Percentiles rank a stretch among this genome's conserved stretches.
These are phyloP conservation scores for Melanostoma scalare DNA, from an alignment of 2,888 invertebrate species.

Conservation along the genomic window DNA sequence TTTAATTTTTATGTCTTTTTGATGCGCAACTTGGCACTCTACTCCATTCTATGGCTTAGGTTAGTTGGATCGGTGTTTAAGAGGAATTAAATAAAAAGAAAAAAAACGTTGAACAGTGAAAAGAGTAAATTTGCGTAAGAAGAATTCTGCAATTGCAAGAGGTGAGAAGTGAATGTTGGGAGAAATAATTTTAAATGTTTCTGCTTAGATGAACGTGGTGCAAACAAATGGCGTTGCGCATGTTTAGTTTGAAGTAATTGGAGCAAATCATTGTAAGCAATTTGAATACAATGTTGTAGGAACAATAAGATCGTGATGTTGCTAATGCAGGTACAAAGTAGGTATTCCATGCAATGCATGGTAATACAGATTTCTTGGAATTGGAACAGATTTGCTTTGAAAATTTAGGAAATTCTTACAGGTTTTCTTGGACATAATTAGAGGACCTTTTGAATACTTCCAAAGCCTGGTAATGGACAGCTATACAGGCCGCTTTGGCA, in stretches of 20 bases:
- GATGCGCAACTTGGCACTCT: slow-evolving; percentile 34
- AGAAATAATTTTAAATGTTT: slow-evolving; percentile 9
- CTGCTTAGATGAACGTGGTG: slow-evolving; percentile 24
- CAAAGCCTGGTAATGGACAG: too few relatives aligned
- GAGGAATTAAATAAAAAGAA: too few relatives aligned
- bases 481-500: too few relatives aligned
- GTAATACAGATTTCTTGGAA: too few relatives aligned
- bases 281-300: too few relatives aligned
- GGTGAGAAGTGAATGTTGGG: background rate
- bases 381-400: too few relatives aligned
- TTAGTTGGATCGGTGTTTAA: background rate
- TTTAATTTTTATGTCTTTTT: slow-evolving; percentile 1
- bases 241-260: slow-evolving; percentile 25
- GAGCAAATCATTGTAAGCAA: slow-evolving; percentile 23
- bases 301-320: too few relatives aligned
- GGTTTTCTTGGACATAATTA: too few relatives aligned
- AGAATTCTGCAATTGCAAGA: background rate
- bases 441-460: too few relatives aligned
- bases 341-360: too few relatives aligned
- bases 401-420: too few relatives aligned
- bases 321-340: too few relatives aligned
- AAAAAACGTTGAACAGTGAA: background rate
- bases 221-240: slow-evolving; percentile 28
- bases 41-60: background rate
- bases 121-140: background rate